phyloP scores from a whole-genome alignment of 92 coral and sea anemone genomes.

The Zoanthus sociatus region DNA sequence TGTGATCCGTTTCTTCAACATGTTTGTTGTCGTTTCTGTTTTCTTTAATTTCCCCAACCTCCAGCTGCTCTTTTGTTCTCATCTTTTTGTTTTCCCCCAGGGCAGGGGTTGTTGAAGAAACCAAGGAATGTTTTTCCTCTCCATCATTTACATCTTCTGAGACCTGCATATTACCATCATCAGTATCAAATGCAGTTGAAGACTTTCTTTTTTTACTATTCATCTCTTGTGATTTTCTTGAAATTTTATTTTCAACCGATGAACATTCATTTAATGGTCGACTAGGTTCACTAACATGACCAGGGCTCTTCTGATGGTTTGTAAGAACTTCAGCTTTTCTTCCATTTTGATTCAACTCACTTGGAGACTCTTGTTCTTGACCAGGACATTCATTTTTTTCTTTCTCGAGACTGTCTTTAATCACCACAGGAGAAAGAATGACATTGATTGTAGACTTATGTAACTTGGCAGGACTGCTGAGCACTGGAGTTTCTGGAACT shows the following conservation, averaged over 20 bases:
- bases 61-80: slow-evolving; percentile 5
- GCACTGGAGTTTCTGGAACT: not conserved
- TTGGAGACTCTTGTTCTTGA: slow-evolving; percentile 21
- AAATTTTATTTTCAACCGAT: not conserved
- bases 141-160: not conserved
- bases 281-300: not conserved
- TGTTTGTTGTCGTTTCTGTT: not conserved
- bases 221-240: slow-evolving; percentile 9
- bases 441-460: slow-evolving; percentile 51
- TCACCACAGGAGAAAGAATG: slow-evolving; percentile 51
- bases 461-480: slow-evolving; percentile 31
- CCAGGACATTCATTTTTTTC: not conserved
- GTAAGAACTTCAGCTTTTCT: not conserved
- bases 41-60: slow-evolving; percentile 26
- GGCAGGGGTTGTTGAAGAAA: slow-evolving; percentile 15
- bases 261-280: not conserved
- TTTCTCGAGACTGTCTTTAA: slow-evolving; percentile 37
- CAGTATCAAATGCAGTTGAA: slow-evolving; percentile 17
- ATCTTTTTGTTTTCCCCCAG: slow-evolving; percentile 5
- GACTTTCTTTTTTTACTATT: slow-evolving; percentile 1
- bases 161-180: not conserved
- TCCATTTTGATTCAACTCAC: slow-evolving; percentile 10
- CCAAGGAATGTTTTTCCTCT: not conserved
- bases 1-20: not conserved
- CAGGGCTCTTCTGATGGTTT: not conserved